Conservation (phyloP, 1,140 invertebrate species). For the Cherax destructor region DNA sequence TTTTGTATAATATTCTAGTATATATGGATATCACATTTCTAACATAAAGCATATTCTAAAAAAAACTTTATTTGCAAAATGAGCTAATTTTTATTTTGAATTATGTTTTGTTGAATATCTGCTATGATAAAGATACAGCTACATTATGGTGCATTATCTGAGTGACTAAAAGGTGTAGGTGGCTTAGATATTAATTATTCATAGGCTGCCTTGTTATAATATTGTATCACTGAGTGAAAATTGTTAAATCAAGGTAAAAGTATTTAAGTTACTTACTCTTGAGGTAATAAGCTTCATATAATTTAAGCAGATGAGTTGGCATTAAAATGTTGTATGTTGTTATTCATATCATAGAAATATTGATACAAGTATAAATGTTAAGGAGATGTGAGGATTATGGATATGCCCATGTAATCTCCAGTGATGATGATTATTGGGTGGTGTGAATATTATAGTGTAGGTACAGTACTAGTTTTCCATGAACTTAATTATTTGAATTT, state of each 20-base stretch:
- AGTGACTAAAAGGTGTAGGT: slow-evolving; percentile 60
- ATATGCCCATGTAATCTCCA: slow-evolving; percentile 47
- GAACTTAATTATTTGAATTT: slow-evolving; percentile 21
- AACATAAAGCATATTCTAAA: not conserved
- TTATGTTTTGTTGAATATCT: slow-evolving; percentile 5
- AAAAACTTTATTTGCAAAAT: not conserved
- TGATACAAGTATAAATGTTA: slow-evolving; percentile 58
- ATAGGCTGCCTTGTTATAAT: slow-evolving; percentile 60
- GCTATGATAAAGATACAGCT: not conserved
- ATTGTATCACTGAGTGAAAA: slow-evolving; percentile 45
- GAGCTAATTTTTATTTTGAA: not conserved
- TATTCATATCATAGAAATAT: slow-evolving; percentile 62
- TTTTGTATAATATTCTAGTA: not conserved
- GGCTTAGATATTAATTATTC: slow-evolving; percentile 60
- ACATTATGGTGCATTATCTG: slow-evolving; percentile 61
- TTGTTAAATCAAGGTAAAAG: slow-evolving; percentile 39
- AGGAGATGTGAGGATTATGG: slow-evolving; percentile 50
- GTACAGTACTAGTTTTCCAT: slow-evolving; percentile 4
- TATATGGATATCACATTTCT: not conserved
- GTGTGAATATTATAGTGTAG: slow-evolving; percentile 53
- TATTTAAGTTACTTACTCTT: slow-evolving; percentile 38
- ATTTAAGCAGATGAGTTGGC: slow-evolving; percentile 54
- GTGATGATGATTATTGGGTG: slow-evolving; percentile 46
- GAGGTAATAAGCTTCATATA: slow-evolving; percentile 18
- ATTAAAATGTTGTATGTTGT: slow-evolving; percentile 66